phyloP scores from a whole-genome alignment of 2,888 invertebrate genomes.

The Oscheius sp. region DNA sequence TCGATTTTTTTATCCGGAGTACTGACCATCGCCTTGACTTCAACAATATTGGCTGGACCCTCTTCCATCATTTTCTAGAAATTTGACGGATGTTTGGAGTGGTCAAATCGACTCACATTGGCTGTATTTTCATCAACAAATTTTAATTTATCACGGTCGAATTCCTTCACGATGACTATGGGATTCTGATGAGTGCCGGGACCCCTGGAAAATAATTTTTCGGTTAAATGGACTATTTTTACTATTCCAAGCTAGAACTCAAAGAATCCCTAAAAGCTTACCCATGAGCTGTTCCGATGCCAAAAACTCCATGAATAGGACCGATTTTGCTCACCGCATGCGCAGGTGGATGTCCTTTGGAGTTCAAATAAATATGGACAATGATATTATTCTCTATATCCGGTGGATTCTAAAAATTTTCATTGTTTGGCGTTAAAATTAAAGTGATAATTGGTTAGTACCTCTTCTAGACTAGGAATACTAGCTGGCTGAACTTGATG shows the following conservation, averaged over 20 bases:
- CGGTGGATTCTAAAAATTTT: slow-evolving; percentile 29
- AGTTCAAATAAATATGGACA: slow-evolving; percentile 46
- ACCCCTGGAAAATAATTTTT: slow-evolving; percentile 32
- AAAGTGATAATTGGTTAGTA: not conserved
- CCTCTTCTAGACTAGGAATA: slow-evolving; percentile 19
- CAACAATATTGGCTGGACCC: slow-evolving; percentile 51
- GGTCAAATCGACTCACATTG: slow-evolving; percentile 12
- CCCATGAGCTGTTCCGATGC: slow-evolving; percentile 53
- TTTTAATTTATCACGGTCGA: slow-evolving; percentile 45
- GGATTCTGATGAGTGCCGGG: slow-evolving; percentile 47
- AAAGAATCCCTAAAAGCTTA: too few species aligned
- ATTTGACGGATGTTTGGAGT: not conserved
- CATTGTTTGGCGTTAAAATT: not conserved
- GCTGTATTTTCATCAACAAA: slow-evolving; percentile 44
- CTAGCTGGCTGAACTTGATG: slow-evolving; percentile 1
- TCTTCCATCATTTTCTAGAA: slow-evolving; percentile 34
- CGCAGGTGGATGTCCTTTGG: slow-evolving; percentile 39
- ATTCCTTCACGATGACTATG: slow-evolving; percentile 48
- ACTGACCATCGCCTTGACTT: slow-evolving; percentile 54
- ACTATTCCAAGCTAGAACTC: too few species aligned
- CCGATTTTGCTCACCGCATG: slow-evolving; percentile 38
- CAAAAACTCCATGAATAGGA: slow-evolving; percentile 47
- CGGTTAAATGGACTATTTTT: too few species aligned
- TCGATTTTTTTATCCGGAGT: slow-evolving; percentile 46
- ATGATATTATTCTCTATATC: slow-evolving; percentile 49